These are phyloP conservation scores for Chauna torquata DNA, from an alignment of 2,113 vertebrate genomes.

Conservation along the genomic window DNA sequence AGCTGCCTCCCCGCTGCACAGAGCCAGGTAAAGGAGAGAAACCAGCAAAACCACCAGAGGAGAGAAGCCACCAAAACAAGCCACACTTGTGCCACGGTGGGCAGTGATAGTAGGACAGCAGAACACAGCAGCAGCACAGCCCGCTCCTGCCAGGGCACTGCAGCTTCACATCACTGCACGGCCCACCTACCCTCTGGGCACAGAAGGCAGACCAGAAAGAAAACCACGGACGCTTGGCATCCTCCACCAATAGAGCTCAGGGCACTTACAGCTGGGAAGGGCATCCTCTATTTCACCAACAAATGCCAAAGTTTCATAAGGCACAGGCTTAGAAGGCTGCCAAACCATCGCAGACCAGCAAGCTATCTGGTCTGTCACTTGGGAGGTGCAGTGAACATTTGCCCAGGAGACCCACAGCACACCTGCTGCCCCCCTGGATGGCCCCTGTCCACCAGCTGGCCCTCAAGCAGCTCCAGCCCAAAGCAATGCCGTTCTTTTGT, in stretches of 20 bases:
- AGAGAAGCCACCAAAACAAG: background rate
- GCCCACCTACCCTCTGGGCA: background rate
- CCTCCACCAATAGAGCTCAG: background rate
- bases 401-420: rapidly evolving
- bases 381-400: background rate
- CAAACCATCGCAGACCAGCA: background rate
- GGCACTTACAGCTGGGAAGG: background rate
- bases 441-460: no score
- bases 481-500: background rate
- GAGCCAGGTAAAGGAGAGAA: background rate
- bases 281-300: background rate
- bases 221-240: background rate
- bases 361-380: background rate
- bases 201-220: background rate
- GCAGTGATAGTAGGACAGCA: background rate
- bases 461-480: background rate
- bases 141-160: background rate
- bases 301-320: background rate
- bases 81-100: background rate
- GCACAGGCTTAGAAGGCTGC: background rate
- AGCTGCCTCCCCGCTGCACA: background rate
- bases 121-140: background rate
- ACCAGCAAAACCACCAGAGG: background rate
- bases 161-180: background rate
- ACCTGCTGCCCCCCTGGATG: background rate